phyloP scores from a whole-genome alignment of 2,888 invertebrate species.

The Chrysopilus asiliformis region DNA sequence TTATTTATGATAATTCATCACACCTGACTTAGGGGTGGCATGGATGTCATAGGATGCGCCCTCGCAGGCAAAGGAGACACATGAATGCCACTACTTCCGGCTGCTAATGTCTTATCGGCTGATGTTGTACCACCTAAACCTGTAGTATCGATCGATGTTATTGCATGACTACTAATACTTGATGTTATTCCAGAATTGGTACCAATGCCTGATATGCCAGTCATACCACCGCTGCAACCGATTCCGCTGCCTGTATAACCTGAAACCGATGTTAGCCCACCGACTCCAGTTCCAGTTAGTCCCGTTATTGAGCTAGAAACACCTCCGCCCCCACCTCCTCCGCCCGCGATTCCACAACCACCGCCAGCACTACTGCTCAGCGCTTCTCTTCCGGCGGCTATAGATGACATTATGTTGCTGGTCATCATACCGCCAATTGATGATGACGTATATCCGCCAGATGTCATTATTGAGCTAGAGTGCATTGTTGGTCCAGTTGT shows the following conservation, averaged over 20 bases:
- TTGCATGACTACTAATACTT: constrained; percentile 55
- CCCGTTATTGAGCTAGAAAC: constrained; percentile 8
- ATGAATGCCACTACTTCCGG: constrained; percentile 35
- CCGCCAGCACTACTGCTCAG: constrained; percentile 5
- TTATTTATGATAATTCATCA: too few relatives aligned
- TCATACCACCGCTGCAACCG: constrained; percentile 9
- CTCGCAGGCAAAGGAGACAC: constrained; percentile 33
- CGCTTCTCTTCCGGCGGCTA: constrained; percentile 4
- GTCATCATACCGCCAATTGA: constrained; percentile 4
- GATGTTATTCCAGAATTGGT: constrained; percentile 41
- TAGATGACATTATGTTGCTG: constrained; percentile 12
- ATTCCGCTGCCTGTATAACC: not conserved
- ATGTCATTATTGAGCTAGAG: constrained; percentile 28
- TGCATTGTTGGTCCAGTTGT: constrained; percentile 32
- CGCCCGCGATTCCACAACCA: constrained; percentile 6
- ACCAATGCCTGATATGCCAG: constrained; percentile 13
- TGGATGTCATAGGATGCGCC: constrained; percentile 37
- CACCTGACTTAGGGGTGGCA: constrained; percentile 38
- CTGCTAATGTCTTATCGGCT: constrained; percentile 38
- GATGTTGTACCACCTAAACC: constrained; percentile 29
- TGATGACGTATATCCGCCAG: constrained; percentile 12
- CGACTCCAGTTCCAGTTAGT: constrained; percentile 5
- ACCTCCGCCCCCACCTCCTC: constrained; percentile 7
- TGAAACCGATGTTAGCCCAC: not conserved
- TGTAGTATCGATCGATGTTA: constrained; percentile 41